Percentiles rank a stretch among this genome's conserved stretches.
phyloP scores from a whole-genome alignment of 2,888 invertebrate species.

The Urechis unicinctus region DNA sequence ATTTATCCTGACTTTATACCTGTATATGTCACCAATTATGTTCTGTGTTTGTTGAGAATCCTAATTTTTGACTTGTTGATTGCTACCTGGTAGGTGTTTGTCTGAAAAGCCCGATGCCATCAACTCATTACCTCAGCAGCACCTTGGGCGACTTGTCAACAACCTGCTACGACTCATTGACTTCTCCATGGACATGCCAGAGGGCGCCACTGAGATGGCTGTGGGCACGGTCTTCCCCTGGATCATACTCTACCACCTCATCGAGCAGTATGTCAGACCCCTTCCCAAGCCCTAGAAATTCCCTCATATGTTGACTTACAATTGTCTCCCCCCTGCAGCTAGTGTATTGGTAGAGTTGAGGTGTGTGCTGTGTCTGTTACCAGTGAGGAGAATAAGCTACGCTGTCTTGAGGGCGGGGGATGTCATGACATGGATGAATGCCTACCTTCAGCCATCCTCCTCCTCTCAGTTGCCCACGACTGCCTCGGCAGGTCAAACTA shows the following conservation, averaged over 20 bases:
- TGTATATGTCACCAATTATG: too few species aligned
- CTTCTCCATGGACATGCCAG: conserved; percentile 68
- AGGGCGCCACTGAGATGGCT: conserved; percentile 61
- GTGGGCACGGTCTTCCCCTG: conserved; percentile 71
- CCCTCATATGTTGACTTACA: conserved; percentile 1
- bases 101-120: conserved; percentile 1
- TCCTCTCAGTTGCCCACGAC: conserved; percentile 77
- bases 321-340: background rate
- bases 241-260: conserved; percentile 75
- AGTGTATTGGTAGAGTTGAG: too few species aligned
- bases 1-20: too few species aligned
- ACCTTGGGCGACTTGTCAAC: conserved; percentile 65
- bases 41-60: too few species aligned
- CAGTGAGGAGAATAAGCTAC: conserved; percentile 37
- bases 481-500: conserved; percentile 68
- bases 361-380: too few species aligned
- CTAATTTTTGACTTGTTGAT: background rate
- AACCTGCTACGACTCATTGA: conserved; percentile 70
- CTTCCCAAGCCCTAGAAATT: too few species aligned
- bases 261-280: conserved; percentile 4
- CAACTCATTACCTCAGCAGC: conserved; percentile 54
- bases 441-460: conserved; percentile 59
- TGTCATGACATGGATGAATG: conserved; percentile 19
- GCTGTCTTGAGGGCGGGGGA: conserved; percentile 3
- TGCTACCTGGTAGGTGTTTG: conserved; percentile 6